Evolutionary conservation across 2,888 invertebrate species (phyloP).

Genomic region (Drosophila fulvimacula): DNA sequence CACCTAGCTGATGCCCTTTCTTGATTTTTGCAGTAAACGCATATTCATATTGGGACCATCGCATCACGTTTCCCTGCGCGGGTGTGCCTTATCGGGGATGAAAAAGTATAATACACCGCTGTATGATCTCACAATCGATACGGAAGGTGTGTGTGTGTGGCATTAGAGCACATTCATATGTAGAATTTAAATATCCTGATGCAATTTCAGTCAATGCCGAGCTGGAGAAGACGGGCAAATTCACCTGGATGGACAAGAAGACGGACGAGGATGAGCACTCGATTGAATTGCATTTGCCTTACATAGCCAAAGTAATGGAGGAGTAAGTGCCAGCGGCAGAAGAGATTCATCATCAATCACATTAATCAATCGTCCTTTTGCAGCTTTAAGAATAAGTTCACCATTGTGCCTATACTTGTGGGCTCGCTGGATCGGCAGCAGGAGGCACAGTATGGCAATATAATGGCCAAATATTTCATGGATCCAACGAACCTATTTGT

Average conservation of each 20-base stretch:
- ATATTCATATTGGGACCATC: conserved; percentile 98
- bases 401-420: conserved; percentile 97
- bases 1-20: conserved; percentile 34
- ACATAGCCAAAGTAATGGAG: conserved; percentile 99
- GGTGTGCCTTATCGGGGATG: conserved; percentile 96
- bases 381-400: conserved; percentile 94
- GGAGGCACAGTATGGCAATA: conserved; percentile 95
- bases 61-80: conserved; percentile 96
- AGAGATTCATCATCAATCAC: not conserved
- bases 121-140: conserved; percentile 97
- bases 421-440: conserved; percentile 95
- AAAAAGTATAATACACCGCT: conserved; percentile 97
- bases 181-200: not conserved
- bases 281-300: conserved; percentile 99
- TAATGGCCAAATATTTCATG: conserved; percentile 95
- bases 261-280: conserved; percentile 99
- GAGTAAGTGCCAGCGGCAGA: conserved; percentile 88
- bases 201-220: conserved; percentile 91
- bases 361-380: conserved; percentile 63
- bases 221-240: conserved; percentile 93
- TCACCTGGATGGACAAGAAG: conserved; percentile 96
- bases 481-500: conserved; percentile 97
- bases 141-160: conserved; percentile 89
- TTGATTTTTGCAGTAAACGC: conserved; percentile 87
- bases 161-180: not conserved